Base-by-base conservation (phyloP, 1,140 invertebrate species). In the Yoshiicerus persimilis region DNA sequence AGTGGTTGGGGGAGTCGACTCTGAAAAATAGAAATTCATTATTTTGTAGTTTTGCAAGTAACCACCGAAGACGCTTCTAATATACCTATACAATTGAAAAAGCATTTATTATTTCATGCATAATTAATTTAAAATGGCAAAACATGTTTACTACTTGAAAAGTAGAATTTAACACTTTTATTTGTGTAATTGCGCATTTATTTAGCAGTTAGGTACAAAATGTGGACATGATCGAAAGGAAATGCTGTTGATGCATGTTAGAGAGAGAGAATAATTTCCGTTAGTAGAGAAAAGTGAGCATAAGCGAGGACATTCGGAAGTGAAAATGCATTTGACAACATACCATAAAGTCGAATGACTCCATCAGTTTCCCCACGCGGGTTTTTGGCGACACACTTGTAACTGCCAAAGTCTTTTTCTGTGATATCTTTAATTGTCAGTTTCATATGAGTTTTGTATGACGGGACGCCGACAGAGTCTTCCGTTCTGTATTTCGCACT, bases 371-470 rank as follows among this genome's bases (percentile, higher is more conserved):
- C 97, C 88, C 97, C 97, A 85, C 97, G 94, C 32, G 96, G 96
- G 94, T 98, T 98, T 93, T 98, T 98, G 56, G 97, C 97, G 3
- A 98, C 96, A 92, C 97, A 98, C 92, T 97, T 97, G 93, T 98
- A 98, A 83, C 95, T 96, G 16, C 96, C 97, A 92, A 93, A 94
- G 86, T 95, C 95, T 87, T 88, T 88, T 47, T 85, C 64, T 91
- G 95, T 93, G 32, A 97, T 95, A 91, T 96, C 94, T 90, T 94
- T 93, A 89, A 97, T 96, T 13, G 95, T 95, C 32, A 97, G 93
- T 89, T 94, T 95, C 96, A 97, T 97, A 91, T 97, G 96, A 16
- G 95, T 96, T 91, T 97, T 97, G 91, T 97, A 97, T 16, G 95
- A 93, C 1, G 95, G 95, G 56, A 92, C 92, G 56, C 95, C 95